Conservation (phyloP, 2,888 invertebrate genomes). For the Scaptomyza tumidula region DNA sequence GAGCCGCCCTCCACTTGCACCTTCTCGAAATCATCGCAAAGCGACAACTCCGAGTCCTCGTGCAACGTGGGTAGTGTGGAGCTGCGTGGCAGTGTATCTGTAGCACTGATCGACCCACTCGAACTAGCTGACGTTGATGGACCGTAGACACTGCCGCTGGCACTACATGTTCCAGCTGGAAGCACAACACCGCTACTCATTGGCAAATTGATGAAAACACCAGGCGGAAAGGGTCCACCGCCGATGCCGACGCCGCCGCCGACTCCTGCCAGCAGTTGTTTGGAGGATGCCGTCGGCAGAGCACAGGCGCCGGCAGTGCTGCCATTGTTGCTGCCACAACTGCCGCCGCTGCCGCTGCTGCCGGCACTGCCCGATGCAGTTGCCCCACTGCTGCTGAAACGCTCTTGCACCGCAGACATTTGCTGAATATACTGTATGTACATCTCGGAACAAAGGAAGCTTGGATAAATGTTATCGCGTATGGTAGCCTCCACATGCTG, state of each 20-base stretch:
- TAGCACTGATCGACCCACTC: conserved; percentile 84
- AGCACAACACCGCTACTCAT: conserved; percentile 51
- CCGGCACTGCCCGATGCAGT: conserved; percentile 75
- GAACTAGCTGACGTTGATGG: conserved; percentile 84
- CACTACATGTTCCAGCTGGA: conserved; percentile 81
- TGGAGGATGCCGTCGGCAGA: conserved; percentile 50
- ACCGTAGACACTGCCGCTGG: conserved; percentile 84
- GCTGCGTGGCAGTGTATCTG: conserved; percentile 85
- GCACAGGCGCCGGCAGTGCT: conserved; percentile 65
- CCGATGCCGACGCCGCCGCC: conserved; percentile 1
- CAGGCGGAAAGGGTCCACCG: conserved; percentile 52
- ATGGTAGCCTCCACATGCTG: conserved; percentile 92
- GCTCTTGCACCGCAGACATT: conserved; percentile 85
- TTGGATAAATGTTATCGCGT: conserved; percentile 94
- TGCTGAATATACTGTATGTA: conserved; percentile 94
- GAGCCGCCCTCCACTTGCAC: conserved; percentile 78
- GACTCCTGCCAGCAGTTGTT: conserved; percentile 50
- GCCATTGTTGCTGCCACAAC: conserved; percentile 70
- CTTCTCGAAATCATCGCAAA: conserved; percentile 84
- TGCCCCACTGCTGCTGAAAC: conserved; percentile 82
- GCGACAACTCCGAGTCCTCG: conserved; percentile 91
- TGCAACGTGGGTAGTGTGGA: conserved; percentile 92
- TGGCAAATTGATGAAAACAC: conserved; percentile 78
- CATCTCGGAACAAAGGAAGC: conserved; percentile 96
- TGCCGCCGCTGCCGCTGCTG: conserved; percentile 73